phyloP scores from a whole-genome alignment of 1,140 invertebrate genomes.

The Tetraneura akinire region DNA sequence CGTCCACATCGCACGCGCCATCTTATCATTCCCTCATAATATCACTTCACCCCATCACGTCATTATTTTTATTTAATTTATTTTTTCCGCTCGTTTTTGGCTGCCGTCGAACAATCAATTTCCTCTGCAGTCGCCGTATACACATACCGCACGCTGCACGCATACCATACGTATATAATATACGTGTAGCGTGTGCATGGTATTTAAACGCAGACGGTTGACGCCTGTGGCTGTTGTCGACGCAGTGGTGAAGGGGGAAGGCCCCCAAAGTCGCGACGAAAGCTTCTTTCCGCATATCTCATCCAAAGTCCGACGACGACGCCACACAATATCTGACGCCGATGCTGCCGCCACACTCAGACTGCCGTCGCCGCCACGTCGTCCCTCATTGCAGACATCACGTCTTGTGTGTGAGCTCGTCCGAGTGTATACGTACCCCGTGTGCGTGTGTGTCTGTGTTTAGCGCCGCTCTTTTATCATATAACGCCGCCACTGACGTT shows the following conservation, averaged over 20 bases:
- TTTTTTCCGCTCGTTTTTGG: not conserved
- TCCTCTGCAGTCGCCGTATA: not conserved
- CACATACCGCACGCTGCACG: not conserved
- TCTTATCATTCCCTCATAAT: not conserved
- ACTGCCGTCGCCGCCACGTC: not conserved
- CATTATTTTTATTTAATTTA: too few species aligned
- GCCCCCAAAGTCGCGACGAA: constrained; percentile 32
- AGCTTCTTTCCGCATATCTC: constrained; percentile 41
- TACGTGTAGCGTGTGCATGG: not conserved
- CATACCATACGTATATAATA: not conserved
- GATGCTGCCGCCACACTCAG: constrained; percentile 19
- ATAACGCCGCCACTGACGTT: constrained; percentile 1
- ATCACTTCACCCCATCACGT: not conserved
- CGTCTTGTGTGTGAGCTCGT: too few species aligned
- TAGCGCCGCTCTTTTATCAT: constrained; percentile 34
- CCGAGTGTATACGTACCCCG: too few species aligned
- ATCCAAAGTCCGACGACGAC: constrained; percentile 31
- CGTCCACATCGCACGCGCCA: not conserved
- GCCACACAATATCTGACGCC: constrained; percentile 26
- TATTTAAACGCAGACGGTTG: constrained; percentile 44
- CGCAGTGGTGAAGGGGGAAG: not conserved
- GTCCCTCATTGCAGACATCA: not conserved
- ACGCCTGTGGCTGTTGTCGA: constrained; percentile 18
- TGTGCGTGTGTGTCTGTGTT: too few species aligned
- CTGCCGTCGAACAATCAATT: constrained; percentile 38